Evolutionary conservation across 2,888 invertebrate species (phyloP).

Genomic region (Stictocephala bisonia): DNA sequence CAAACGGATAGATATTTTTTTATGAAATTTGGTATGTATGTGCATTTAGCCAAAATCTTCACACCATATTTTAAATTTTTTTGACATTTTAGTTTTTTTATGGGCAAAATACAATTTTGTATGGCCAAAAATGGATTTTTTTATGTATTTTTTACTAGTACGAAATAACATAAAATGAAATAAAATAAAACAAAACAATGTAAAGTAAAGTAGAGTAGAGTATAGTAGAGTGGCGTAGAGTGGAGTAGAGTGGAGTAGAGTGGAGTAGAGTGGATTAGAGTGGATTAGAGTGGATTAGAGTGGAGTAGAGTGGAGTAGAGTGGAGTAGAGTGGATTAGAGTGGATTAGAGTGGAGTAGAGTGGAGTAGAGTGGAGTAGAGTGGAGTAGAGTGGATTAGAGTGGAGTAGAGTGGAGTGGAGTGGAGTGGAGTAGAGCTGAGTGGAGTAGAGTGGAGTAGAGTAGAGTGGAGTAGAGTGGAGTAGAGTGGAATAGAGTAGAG

Average conservation of each 20-base stretch:
- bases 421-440: conserved; percentile 41
- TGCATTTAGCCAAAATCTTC: too few species aligned
- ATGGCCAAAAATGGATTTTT: too few species aligned
- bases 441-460: conserved; percentile 39
- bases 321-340: too few species aligned
- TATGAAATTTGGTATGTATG: too few species aligned
- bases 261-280: too few species aligned
- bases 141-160: too few species aligned
- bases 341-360: too few species aligned
- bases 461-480: conserved; percentile 37
- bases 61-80: too few species aligned
- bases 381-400: conserved; percentile 17
- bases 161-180: conserved; percentile 28
- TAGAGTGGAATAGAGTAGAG: conserved; percentile 33
- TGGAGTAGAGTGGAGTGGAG: conserved; percentile 40
- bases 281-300: too few species aligned
- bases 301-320: conserved; percentile 26
- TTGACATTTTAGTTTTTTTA: too few species aligned
- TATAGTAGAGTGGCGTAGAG: conserved; percentile 42
- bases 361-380: conserved; percentile 33
- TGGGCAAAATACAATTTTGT: too few species aligned
- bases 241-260: conserved; percentile 36
- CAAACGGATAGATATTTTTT: too few species aligned
- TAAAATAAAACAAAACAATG: conserved; percentile 29
- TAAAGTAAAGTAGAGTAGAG: conserved; percentile 37